Base-by-base conservation (phyloP, 2,113 vertebrate genomes). In the Choloepus hoffmanni region DNA sequence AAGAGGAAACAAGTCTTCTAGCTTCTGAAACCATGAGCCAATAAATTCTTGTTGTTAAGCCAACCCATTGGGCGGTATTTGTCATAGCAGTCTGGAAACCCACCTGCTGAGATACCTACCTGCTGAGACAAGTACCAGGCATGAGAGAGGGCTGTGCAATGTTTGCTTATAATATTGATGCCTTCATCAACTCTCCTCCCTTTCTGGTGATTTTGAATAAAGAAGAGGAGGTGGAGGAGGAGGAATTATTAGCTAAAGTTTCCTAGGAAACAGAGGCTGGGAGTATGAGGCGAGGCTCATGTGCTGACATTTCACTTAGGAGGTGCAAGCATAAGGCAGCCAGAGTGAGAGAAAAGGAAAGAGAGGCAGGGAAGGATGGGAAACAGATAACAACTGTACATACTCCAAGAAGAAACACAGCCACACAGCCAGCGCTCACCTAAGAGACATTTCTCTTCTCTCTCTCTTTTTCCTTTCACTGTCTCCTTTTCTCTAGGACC, bases 81-180 rank as follows among this genome's bases (percentile, higher is more conserved):
- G 55, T 58, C 55, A 58, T 18, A 58, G 55, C 55, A 58, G 55
- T 18, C 55, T 58, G 55, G 55, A 58, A 21, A 58, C 15, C 4
- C 55, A 21, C 55, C 55, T 58, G 6, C 55, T 58, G 55, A 58
- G 53, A 28, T 2, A 16, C 16, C 6, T 19, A 15, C 45, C 23
- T 15, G 0, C 16, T 21, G 43, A 3, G 55, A 72, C 13, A 13
- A 55, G 40, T 10, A 13, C 3, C 43, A 45, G 50, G 10, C 28
- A 53, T 3, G 1, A 0, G 15, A 58, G 28, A 19, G 1, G 4
- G 7, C 14, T 30, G 14, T 19, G 5, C 43, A 19, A 14, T 2
- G 26, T 5, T 28, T 2, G 5, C 14, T 36, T 1, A 4, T 18
- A 43, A 48, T 43, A 5, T 10, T 24, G 36, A 72, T 30, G 30